Percentiles rank a stretch among this genome's conserved stretches.
These are phyloP conservation scores for Electrophaes corylata DNA, from an alignment of 2,888 invertebrate species.

Conservation along the genomic window DNA sequence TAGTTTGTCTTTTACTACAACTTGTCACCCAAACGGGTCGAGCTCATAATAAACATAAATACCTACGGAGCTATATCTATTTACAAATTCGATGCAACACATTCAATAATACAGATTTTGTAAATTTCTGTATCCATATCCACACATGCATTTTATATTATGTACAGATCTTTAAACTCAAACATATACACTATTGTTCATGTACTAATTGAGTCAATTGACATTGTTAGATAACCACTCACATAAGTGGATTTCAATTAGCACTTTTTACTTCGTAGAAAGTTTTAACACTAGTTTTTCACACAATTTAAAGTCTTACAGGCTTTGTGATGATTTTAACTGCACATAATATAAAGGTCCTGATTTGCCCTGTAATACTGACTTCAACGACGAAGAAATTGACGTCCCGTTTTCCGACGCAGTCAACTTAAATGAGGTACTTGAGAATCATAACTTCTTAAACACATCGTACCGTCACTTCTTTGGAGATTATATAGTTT, in stretches of 20 bases:
- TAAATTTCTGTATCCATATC: conserved; percentile 28
- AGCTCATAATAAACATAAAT: conserved; percentile 30
- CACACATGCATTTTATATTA: conserved; percentile 36
- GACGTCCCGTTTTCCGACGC: conserved; percentile 55
- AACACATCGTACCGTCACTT: conserved; percentile 37
- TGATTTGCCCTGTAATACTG: conserved; percentile 79
- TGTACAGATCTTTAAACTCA: conserved; percentile 39
- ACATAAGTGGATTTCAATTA: not conserved
- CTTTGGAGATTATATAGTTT: conserved; percentile 42
- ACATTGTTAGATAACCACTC: conserved; percentile 4
- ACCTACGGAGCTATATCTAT: conserved; percentile 46
- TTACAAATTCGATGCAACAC: conserved; percentile 60
- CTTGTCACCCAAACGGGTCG: conserved; percentile 18
- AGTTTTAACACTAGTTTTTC: not conserved
- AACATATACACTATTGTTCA: conserved; percentile 11
- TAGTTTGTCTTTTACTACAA: conserved; percentile 35
- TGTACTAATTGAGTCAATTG: conserved; percentile 9
- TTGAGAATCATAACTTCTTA: conserved; percentile 53
- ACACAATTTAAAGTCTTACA: not conserved
- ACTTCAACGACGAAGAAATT: conserved; percentile 72
- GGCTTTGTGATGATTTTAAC: conserved; percentile 13
- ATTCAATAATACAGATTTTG: conserved; percentile 24
- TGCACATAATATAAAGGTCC: conserved; percentile 40
- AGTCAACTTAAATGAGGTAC: not conserved
- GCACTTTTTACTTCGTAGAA: conserved; percentile 8